Evolutionary conservation across 2,113 vertebrate genomes (phyloP), one percentile per base, ranked within the genome.

Genomic region (Lophochroa leadbeateri): DNA sequence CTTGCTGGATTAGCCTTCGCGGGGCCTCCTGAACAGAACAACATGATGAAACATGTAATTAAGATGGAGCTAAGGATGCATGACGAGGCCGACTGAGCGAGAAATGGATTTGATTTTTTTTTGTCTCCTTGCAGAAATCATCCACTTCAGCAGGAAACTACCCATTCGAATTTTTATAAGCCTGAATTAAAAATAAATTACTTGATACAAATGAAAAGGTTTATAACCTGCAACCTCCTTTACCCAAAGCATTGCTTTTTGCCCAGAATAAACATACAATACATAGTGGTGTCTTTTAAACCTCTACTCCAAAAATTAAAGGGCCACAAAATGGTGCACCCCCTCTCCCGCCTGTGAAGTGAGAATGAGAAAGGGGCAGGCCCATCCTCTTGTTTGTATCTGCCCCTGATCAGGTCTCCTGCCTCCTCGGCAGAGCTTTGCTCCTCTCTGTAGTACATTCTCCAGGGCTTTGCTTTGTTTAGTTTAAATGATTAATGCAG

Each of bases 41-140:
- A 95, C 92, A 94, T 96, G 95, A 96, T 94, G 94, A 96, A 97
- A 96, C 94, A 90, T 95, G 92, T 97, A 96, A 96, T 97, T 97
- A 96, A 96, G 96, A 96, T 96, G 94, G 86, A 96, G 96, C 95
- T 94, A 96, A 97, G 96, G 94, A 96, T 95, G 95, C 96, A 96
- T 96, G 96, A 96, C 92, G 92, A 94, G 80, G 92, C 96, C 67
- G 74, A 96, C 96, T 96, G 95, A 95, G 96, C 83, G 46, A 97
- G 88, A 96, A 96, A 96, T 96, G 88, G 94, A 94, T 95, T 95
- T 91, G 78, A 91, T 94, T 91, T 92, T 95, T 96, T 96, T 97
- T 93, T 88, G 94, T 92, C 90, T 97, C 90, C 93, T 96, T 90
- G 95, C 92, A 97, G 92, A 95, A 97, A 97, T 89, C 95, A 96